phyloP scores from a whole-genome alignment of 1,140 invertebrate species.

The Apis cerana region DNA sequence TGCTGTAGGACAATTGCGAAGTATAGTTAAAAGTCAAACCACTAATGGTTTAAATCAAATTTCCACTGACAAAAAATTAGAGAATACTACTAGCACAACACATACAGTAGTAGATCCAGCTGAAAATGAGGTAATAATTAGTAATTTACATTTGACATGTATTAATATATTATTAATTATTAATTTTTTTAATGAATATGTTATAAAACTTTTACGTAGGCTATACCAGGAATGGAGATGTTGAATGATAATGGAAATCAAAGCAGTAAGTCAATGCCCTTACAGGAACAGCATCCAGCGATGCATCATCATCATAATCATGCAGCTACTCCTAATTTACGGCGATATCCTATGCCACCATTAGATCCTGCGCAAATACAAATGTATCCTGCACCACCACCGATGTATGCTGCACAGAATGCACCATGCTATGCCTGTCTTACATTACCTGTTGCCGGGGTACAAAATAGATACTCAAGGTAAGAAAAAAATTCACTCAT shows the following conservation, averaged over 20 bases:
- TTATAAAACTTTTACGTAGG: constrained; percentile 46
- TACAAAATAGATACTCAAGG: constrained; percentile 78
- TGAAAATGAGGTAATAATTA: constrained; percentile 74
- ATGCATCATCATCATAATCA: constrained; percentile 76
- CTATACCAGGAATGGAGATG: constrained; percentile 63
- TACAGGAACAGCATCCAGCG: constrained; percentile 72
- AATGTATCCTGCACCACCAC: constrained; percentile 75
- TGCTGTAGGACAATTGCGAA: constrained; percentile 82
- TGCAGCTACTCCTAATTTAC: constrained; percentile 70
- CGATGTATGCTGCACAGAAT: constrained; percentile 75
- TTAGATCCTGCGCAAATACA: constrained; percentile 74
- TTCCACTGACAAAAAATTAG: constrained; percentile 73
- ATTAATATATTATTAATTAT: neutral
- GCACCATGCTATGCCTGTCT: constrained; percentile 76
- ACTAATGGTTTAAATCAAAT: constrained; percentile 79
- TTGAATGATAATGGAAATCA: constrained; percentile 68
- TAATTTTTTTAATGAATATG: neutral
- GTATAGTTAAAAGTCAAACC: constrained; percentile 82
- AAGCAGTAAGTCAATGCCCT: constrained; percentile 71
- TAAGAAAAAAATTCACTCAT: constrained; percentile 46
- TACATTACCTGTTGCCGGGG: constrained; percentile 73
- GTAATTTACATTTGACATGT: neutral
- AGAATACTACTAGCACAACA: constrained; percentile 67
- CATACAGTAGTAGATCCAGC: constrained; percentile 68
- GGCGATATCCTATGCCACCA: constrained; percentile 76